phyloP scores from a whole-genome alignment of 2,113 vertebrate species.

The Cynoglossus semilaevis region DNA sequence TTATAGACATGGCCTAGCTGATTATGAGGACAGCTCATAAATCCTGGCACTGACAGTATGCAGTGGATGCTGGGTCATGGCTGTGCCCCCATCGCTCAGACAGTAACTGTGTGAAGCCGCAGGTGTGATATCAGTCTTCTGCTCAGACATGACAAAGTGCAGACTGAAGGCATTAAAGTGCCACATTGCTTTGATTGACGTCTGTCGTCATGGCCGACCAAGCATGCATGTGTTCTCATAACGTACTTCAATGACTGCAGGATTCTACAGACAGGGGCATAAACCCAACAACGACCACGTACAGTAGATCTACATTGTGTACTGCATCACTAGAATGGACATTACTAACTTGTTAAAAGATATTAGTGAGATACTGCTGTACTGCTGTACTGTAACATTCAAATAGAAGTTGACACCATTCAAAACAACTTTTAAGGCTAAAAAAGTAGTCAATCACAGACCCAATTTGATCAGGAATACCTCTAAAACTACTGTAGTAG shows the following conservation, averaged over 20 bases:
- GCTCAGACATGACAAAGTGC: constrained; percentile 17
- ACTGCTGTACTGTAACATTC: too few species aligned
- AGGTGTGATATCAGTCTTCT: constrained; percentile 3
- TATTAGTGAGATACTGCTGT: too few species aligned
- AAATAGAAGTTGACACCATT: too few species aligned
- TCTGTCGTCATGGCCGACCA: constrained; percentile 9
- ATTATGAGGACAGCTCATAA: constrained; percentile 15
- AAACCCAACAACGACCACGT: neutral
- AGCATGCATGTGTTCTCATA: neutral
- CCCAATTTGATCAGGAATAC: too few species aligned
- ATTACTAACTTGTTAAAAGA: too few species aligned
- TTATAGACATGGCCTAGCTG: constrained; percentile 1
- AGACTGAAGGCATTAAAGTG: constrained; percentile 23
- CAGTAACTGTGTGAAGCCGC: constrained; percentile 2
- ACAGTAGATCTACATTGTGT: neutral
- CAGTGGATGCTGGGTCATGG: constrained; percentile 10
- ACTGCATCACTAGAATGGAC: too few species aligned
- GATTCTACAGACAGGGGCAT: neutral
- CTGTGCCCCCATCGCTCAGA: constrained; percentile 3
- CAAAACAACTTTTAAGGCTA: too few species aligned
- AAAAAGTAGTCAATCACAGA: too few species aligned
- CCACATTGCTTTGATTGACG: constrained; percentile 13
- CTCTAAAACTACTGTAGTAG: too few species aligned
- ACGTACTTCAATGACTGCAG: neutral
- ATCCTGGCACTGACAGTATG: neutral